Evolutionary conservation across 1,140 invertebrate species (phyloP).

Genomic region (Achatina immaculata): DNA sequence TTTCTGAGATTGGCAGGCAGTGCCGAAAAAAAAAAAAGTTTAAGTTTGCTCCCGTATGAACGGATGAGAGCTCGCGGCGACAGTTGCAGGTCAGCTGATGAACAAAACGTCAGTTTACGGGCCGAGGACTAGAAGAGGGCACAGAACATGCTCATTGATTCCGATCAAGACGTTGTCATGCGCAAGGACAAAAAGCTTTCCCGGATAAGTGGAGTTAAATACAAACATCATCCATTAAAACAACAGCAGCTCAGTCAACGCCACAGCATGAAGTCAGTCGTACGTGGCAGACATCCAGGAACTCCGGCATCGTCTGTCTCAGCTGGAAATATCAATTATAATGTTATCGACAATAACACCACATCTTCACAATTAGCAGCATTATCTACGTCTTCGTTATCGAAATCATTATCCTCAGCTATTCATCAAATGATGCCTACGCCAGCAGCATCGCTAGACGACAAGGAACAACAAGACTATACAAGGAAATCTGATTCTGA

Average conservation of each 20-base stretch:
- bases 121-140: background rate
- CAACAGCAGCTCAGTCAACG: constrained; percentile 6
- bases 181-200: background rate
- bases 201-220: background rate
- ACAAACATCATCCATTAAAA: background rate
- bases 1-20: too few relatives aligned
- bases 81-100: constrained; percentile 26
- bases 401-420: background rate
- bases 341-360: too few relatives aligned
- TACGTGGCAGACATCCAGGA: background rate
- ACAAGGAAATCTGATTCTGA: background rate
- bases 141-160: constrained; percentile 10
- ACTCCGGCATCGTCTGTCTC: too few relatives aligned
- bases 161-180: background rate
- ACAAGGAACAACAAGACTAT: background rate
- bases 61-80: constrained; percentile 24
- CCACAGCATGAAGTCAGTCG: background rate
- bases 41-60: constrained; percentile 1
- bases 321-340: too few relatives aligned
- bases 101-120: constrained; percentile 6
- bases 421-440: constrained; percentile 10
- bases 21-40: too few relatives aligned
- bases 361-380: too few relatives aligned
- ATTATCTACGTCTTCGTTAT: background rate
- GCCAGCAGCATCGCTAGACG: background rate